phyloP scores from a whole-genome alignment of 2,888 invertebrate genomes.

The Chalcis sispes region DNA sequence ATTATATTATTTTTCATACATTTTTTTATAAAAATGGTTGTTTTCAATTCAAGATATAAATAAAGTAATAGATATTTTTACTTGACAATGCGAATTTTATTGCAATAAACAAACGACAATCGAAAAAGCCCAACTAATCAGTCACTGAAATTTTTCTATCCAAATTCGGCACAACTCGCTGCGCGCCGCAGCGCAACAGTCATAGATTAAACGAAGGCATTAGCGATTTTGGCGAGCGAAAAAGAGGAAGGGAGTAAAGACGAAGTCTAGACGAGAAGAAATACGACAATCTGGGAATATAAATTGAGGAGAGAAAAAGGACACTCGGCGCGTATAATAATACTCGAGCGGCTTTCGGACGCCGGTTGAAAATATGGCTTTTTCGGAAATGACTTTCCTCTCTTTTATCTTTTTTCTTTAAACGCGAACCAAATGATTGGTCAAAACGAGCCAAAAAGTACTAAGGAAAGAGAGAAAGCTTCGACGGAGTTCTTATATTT shows the following conservation, averaged over 20 bases:
- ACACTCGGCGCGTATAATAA: conserved; percentile 21
- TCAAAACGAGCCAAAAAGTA: not conserved
- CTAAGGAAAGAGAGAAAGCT: conserved; percentile 2
- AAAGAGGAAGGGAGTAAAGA: not conserved
- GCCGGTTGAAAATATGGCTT: conserved; percentile 32
- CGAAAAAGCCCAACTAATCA: too few relatives aligned
- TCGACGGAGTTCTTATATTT: conserved; percentile 24
- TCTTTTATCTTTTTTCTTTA: not conserved
- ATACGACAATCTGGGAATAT: conserved; percentile 10
- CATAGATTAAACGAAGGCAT: conserved; percentile 37
- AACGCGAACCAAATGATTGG: not conserved
- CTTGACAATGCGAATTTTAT: too few relatives aligned
- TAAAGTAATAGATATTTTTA: too few relatives aligned
- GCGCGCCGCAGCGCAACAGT: too few relatives aligned
- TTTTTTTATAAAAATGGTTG: too few relatives aligned
- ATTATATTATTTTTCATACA: too few relatives aligned
- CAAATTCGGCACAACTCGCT: too few relatives aligned
- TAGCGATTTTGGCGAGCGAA: conserved; percentile 40
- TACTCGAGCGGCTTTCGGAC: conserved; percentile 3
- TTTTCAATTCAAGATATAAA: too few relatives aligned
- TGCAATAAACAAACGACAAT: too few relatives aligned
- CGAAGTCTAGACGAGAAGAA: not conserved
- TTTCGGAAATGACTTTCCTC: not conserved
- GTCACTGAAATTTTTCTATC: too few relatives aligned
- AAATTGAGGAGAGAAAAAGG: conserved; percentile 16